Evolutionary conservation across 1,140 invertebrate genomes (phyloP).

Genomic region (Akabosia matsudoensis): DNA sequence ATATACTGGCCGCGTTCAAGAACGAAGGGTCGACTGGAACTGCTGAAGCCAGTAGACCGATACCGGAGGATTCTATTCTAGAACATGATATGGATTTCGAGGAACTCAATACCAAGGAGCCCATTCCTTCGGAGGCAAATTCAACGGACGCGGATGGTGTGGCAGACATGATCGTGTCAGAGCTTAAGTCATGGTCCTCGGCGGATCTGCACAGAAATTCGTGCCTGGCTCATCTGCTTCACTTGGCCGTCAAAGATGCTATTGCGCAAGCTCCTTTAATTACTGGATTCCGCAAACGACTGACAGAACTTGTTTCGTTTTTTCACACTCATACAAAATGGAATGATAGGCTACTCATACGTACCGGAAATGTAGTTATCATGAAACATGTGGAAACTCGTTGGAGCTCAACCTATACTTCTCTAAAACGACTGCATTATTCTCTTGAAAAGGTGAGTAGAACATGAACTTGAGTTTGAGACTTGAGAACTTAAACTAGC

Average conservation of each 20-base stretch:
- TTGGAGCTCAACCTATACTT: conserved; percentile 12
- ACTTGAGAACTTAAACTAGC: too few species aligned
- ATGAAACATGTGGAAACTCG: neutral
- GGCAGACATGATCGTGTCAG: too few species aligned
- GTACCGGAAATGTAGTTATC: neutral
- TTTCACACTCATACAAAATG: neutral
- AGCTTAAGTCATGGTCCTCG: neutral
- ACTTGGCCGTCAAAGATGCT: conserved; percentile 8
- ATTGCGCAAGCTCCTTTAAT: neutral
- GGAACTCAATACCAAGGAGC: neutral
- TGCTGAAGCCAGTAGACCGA: neutral
- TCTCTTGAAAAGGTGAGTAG: neutral
- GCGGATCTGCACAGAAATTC: neutral
- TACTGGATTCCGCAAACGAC: neutral
- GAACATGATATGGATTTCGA: neutral
- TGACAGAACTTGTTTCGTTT: neutral
- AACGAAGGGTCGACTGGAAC: neutral
- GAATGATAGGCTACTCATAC: neutral
- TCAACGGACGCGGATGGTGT: neutral
- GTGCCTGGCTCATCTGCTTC: conserved; percentile 14
- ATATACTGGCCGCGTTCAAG: conserved; percentile 19
- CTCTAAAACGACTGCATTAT: conserved; percentile 1
- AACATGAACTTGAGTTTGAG: too few species aligned
- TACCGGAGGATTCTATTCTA: neutral
- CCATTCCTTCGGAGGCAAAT: neutral